A percentile compares a stretch with the other conserved stretches of the same genome.
These are phyloP conservation scores for Acanthopleura granulata DNA, from an alignment of 2,888 invertebrate genomes.

Conservation along the genomic window DNA sequence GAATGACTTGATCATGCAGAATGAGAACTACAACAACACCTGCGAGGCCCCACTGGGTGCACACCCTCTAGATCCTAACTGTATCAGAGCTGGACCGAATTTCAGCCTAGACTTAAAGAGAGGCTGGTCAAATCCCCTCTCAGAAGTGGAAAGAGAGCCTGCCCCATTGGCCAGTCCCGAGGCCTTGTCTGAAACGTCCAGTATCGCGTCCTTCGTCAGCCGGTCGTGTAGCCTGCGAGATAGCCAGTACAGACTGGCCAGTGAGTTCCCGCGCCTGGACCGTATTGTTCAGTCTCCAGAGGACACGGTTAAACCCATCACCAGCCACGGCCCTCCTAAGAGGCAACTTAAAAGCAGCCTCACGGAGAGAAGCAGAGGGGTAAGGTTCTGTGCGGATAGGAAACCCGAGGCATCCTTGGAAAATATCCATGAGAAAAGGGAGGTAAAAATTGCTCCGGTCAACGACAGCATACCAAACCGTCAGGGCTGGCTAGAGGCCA, in stretches of 20 bases:
- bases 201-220: constrained; percentile 76
- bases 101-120: not conserved
- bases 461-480: not conserved
- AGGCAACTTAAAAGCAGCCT: not conserved
- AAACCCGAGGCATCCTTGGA: not conserved
- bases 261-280: constrained; percentile 29
- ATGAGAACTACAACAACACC: not conserved
- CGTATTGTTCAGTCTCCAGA: constrained; percentile 11
- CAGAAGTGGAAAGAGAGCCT: constrained; percentile 18
- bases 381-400: not conserved
- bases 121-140: not conserved
- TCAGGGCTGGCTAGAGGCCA: not conserved
- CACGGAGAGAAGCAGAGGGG: not conserved
- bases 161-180: constrained; percentile 88
- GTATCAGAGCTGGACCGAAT: not conserved
- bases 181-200: constrained; percentile 85
- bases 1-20: not conserved
- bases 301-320: not conserved
- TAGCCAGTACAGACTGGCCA: constrained; percentile 20
- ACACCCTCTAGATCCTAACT: not conserved
- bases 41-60: not conserved
- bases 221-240: constrained; percentile 31
- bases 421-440: not conserved
- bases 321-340: not conserved
- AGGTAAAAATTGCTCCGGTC: not conserved